phyloP scores from a whole-genome alignment of 2,888 invertebrate species.

The Drosophila incognita region DNA sequence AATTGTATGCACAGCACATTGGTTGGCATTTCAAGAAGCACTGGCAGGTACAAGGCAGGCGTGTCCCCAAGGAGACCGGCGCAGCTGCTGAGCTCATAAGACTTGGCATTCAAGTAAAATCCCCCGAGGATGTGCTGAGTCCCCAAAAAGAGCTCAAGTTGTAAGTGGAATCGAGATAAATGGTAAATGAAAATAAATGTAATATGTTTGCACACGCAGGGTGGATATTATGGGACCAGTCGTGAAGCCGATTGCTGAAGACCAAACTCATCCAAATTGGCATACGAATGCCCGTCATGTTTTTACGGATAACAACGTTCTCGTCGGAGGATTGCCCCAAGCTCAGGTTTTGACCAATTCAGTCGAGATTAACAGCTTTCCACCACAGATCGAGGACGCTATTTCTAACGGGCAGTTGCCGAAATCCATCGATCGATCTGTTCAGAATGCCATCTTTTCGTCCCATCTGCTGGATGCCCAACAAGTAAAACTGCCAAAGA shows the following conservation, averaged over 20 bases:
- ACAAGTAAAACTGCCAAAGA: slow-evolving; percentile 91
- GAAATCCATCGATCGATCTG: slow-evolving; percentile 86
- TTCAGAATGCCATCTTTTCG: slow-evolving; percentile 88
- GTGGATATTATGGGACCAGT: slow-evolving; percentile 52
- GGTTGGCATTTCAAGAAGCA: slow-evolving; percentile 90
- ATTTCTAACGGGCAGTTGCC: slow-evolving; percentile 86
- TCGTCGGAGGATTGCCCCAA: slow-evolving; percentile 91
- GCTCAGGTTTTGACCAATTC: slow-evolving; percentile 93
- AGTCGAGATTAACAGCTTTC: slow-evolving; percentile 88
- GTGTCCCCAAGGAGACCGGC: slow-evolving; percentile 86
- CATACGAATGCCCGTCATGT: slow-evolving; percentile 87
- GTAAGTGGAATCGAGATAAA: slow-evolving; percentile 31
- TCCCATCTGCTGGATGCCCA: slow-evolving; percentile 91
- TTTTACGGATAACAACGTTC: slow-evolving; percentile 87
- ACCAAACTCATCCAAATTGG: slow-evolving; percentile 89
- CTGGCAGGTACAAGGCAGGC: slow-evolving; percentile 90
- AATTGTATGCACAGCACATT: slow-evolving; percentile 89
- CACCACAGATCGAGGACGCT: slow-evolving; percentile 87
- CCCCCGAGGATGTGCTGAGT: slow-evolving; percentile 87
- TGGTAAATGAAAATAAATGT: background rate
- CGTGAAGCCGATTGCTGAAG: slow-evolving; percentile 82
- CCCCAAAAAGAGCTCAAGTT: slow-evolving; percentile 80
- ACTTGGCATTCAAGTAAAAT: slow-evolving; percentile 87
- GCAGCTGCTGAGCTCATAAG: slow-evolving; percentile 86
- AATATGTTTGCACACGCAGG: slow-evolving; percentile 19